These are phyloP conservation scores for Aphis gossypii DNA, from an alignment of 1,140 invertebrate genomes.

Conservation along the genomic window DNA sequence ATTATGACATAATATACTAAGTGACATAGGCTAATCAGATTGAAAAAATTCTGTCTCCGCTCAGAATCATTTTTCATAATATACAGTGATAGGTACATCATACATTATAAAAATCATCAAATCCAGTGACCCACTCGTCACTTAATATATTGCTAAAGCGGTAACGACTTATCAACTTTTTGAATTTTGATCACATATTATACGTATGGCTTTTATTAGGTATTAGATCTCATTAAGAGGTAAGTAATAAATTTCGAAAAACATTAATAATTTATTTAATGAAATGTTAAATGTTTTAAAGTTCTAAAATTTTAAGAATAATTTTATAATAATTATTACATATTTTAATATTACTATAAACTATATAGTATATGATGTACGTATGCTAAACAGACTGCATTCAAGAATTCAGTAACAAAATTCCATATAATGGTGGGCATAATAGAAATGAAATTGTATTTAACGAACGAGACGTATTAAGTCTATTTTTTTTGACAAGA, in stretches of 20 bases:
- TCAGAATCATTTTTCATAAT: too few relatives aligned
- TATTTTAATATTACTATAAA: neutral
- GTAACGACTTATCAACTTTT: too few relatives aligned
- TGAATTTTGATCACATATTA: neutral
- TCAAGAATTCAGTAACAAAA: neutral
- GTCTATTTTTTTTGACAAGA: neutral
- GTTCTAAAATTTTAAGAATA: neutral
- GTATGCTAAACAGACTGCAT: neutral
- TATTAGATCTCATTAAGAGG: too few relatives aligned
- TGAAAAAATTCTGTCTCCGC: too few relatives aligned
- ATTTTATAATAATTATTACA: neutral
- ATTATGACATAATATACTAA: too few relatives aligned
- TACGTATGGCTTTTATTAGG: too few relatives aligned
- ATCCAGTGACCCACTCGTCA: too few relatives aligned
- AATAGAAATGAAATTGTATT: conserved; percentile 1
- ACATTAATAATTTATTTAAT: neutral
- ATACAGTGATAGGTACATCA: too few relatives aligned
- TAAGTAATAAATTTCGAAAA: neutral
- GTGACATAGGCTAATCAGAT: too few relatives aligned
- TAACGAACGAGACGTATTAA: neutral
- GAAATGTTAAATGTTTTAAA: neutral
- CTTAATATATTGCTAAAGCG: too few relatives aligned
- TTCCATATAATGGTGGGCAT: neutral
- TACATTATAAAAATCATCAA: too few relatives aligned
- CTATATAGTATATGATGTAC: neutral